Conservation (phyloP, 2,888 invertebrate species). For the Ctena decussata region DNA sequence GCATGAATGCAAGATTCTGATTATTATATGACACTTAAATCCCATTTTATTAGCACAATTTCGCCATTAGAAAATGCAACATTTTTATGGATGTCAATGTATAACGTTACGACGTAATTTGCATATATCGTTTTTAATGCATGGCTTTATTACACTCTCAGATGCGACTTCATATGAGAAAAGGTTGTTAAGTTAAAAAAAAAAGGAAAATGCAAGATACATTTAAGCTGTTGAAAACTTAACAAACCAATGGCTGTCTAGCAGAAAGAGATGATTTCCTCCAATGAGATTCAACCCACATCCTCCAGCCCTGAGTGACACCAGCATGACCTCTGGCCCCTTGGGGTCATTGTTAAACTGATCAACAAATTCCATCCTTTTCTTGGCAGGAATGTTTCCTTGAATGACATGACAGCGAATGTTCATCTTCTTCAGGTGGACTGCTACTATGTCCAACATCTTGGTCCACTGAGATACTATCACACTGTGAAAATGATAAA, state of each 20-base stretch:
- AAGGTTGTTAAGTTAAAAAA: too few relatives aligned
- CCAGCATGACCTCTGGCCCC: conserved; percentile 91
- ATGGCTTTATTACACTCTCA: too few relatives aligned
- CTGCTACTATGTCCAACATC: conserved; percentile 92
- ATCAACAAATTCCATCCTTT: conserved; percentile 91
- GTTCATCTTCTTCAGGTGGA: conserved; percentile 89
- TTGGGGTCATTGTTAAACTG: conserved; percentile 90
- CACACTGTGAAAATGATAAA: conserved; percentile 86
- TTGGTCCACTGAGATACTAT: conserved; percentile 98
- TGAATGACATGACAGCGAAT: conserved; percentile 91
- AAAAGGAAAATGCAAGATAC: too few relatives aligned
- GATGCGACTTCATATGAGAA: too few relatives aligned
- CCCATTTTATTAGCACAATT: too few relatives aligned
- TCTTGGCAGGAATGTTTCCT: conserved; percentile 92
- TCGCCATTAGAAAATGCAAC: too few relatives aligned
- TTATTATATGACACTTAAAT: too few relatives aligned
- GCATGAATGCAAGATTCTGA: too few relatives aligned
- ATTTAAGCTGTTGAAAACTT: too few relatives aligned
- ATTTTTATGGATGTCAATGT: too few relatives aligned
- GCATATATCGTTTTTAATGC: too few relatives aligned
- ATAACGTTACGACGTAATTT: too few relatives aligned
- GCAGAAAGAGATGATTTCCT: conserved; percentile 95
- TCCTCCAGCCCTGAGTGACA: conserved; percentile 97
- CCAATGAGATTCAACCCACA: conserved; percentile 97
- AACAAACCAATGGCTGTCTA: conserved; percentile 95